Evolutionary conservation across 64 coral and sea anemone genomes (phyloP).

Genomic region (Stichodactyla helianthus): DNA sequence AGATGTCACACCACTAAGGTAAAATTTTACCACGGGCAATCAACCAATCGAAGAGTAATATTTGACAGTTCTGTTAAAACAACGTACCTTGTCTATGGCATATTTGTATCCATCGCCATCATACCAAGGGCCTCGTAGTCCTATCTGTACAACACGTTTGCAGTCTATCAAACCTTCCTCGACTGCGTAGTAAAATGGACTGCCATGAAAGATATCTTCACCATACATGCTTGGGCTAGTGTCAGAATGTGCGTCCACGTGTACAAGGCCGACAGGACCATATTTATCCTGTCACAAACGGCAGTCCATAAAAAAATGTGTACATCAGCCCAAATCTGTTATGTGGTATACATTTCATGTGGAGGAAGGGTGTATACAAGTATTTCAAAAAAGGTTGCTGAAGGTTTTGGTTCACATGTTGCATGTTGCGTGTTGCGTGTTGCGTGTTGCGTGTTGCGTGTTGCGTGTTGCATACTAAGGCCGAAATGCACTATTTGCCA

Average conservation of each 20-base stretch:
- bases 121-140: slow-evolving; percentile 54
- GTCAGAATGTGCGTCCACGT: slow-evolving; percentile 84
- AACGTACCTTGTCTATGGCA: slow-evolving; percentile 46
- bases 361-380: too few relatives aligned
- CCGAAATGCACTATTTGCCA: too few relatives aligned
- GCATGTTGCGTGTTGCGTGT: too few relatives aligned
- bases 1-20: too few relatives aligned
- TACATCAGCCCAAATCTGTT: too few relatives aligned
- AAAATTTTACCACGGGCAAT: too few relatives aligned
- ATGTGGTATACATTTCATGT: too few relatives aligned
- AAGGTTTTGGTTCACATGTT: too few relatives aligned
- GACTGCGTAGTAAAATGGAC: slow-evolving; percentile 69
- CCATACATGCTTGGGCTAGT: slow-evolving; percentile 52
- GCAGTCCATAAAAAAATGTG: neutral
- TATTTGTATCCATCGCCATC: slow-evolving; percentile 24
- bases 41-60: neutral
- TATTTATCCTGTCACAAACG: slow-evolving; percentile 50
- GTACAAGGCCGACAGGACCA: slow-evolving; percentile 70
- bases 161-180: slow-evolving; percentile 80
- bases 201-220: slow-evolving; percentile 64
- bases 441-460: too few relatives aligned
- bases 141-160: slow-evolving; percentile 83
- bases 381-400: too few relatives aligned
- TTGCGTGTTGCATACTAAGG: too few relatives aligned
- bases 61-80: neutral